Conservation (phyloP, 1,140 invertebrate species). For the Dendrolimus punctatus region DNA sequence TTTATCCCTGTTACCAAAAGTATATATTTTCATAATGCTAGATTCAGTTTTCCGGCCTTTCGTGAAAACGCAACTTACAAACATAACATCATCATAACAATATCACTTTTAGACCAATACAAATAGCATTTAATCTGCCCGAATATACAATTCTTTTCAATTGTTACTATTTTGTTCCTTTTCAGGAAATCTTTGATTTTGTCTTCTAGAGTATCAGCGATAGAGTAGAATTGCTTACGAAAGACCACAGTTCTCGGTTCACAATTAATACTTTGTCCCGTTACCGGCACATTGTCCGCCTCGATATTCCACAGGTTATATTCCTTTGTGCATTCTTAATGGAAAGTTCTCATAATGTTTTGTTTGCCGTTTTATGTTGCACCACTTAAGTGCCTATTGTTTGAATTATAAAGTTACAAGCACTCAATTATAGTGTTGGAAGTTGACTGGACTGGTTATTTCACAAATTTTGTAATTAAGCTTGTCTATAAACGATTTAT, state of each 20-base stretch:
- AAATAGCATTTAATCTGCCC: too few relatives aligned
- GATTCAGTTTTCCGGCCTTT: too few relatives aligned
- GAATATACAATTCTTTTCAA: too few relatives aligned
- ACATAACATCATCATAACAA: too few relatives aligned
- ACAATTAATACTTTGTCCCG: conserved; percentile 63
- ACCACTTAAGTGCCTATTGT: conserved; percentile 12
- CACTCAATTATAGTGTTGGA: conserved; percentile 1
- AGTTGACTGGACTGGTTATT: too few relatives aligned
- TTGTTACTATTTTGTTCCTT: too few relatives aligned
- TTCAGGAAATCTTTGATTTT: background rate
- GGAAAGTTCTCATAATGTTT: conserved; percentile 43
- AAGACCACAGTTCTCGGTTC: conserved; percentile 50
- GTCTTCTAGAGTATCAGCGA: background rate
- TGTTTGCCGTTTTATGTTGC: conserved; percentile 35
- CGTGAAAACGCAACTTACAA: too few relatives aligned
- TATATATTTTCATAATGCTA: too few relatives aligned
- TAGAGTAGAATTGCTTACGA: conserved; percentile 33
- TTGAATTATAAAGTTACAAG: conserved; percentile 5
- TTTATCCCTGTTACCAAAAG: too few relatives aligned
- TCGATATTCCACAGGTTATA: conserved; percentile 47
- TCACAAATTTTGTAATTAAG: too few relatives aligned
- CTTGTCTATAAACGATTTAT: too few relatives aligned
- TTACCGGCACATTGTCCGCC: conserved; percentile 61
- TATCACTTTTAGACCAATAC: too few relatives aligned
- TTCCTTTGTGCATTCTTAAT: conserved; percentile 53